Conservation (phyloP, 2,888 invertebrate genomes). For the Drosophila rellima region DNA sequence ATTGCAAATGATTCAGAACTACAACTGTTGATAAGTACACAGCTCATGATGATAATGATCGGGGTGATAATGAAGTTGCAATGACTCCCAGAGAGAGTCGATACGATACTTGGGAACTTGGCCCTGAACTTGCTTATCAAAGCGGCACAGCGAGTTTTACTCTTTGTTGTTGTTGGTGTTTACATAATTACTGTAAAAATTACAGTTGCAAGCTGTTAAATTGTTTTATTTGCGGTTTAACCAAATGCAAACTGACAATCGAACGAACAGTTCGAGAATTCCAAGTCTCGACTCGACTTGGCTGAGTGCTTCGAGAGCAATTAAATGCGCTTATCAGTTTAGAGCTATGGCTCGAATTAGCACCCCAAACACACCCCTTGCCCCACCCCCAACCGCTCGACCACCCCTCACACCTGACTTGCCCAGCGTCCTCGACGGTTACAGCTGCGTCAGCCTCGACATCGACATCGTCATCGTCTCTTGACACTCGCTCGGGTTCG, state of each 20-base stretch:
- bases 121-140: conserved; percentile 79
- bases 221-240: conserved; percentile 58
- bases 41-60: conserved; percentile 21
- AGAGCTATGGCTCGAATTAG: conserved; percentile 67
- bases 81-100: conserved; percentile 10
- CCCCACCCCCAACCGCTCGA: background rate
- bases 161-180: conserved; percentile 47
- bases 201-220: conserved; percentile 71
- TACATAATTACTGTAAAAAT: conserved; percentile 72
- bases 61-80: conserved; percentile 3
- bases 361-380: conserved; percentile 42
- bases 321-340: conserved; percentile 76
- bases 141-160: conserved; percentile 44
- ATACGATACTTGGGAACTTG: conserved; percentile 17
- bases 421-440: conserved; percentile 56
- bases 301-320: conserved; percentile 55
- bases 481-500: conserved; percentile 25
- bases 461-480: conserved; percentile 13
- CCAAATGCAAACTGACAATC: conserved; percentile 66
- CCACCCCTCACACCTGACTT: conserved; percentile 12
- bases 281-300: background rate
- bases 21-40: conserved; percentile 42
- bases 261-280: conserved; percentile 16
- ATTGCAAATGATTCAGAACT: conserved; percentile 70
- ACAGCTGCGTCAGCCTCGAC: conserved; percentile 21